Percentiles rank a stretch among this genome's conserved stretches.
These are phyloP conservation scores for Chouioia cunea DNA, from an alignment of 2,888 invertebrate genomes.

Conservation along the genomic window DNA sequence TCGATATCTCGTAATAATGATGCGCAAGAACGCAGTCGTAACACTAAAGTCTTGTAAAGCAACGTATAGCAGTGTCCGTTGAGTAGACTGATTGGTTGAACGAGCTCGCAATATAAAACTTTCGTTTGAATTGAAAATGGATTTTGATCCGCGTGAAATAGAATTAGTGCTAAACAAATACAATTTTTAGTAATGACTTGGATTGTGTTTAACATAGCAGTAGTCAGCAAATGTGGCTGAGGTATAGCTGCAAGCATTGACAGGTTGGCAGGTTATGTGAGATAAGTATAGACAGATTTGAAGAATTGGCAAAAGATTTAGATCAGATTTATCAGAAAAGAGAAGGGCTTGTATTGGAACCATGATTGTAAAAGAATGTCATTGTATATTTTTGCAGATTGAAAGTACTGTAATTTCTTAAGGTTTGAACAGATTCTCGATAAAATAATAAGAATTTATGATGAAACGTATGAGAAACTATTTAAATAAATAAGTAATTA, in stretches of 20 bases:
- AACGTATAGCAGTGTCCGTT: constrained; percentile 47
- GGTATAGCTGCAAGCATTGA: constrained; percentile 68
- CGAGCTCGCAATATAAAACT: constrained; percentile 19
- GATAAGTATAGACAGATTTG: constrained; percentile 58
- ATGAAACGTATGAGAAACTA: no score
- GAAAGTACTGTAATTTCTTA: background rate
- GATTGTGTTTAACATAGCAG: constrained; percentile 63
- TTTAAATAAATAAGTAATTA: background rate
- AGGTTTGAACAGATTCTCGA: background rate
- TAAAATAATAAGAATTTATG: no score
- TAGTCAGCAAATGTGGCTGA: constrained; percentile 66
- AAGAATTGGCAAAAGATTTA: constrained; percentile 33
- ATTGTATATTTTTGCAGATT: constrained; percentile 1
- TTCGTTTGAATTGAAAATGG: constrained; percentile 27
- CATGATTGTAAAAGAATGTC: background rate
- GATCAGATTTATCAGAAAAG: constrained; percentile 29
- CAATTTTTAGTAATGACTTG: constrained; percentile 60
- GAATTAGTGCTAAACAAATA: constrained; percentile 60
- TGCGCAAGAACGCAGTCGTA: background rate
- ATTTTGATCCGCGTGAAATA: constrained; percentile 49
- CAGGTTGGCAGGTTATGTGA: constrained; percentile 62
- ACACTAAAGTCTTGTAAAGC: constrained; percentile 33
- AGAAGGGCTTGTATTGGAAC: constrained; percentile 39
- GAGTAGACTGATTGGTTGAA: no score
- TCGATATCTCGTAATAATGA: no score